Evolutionary conservation across 2,888 invertebrate species (phyloP).

Genomic region (Autographa pulchrina): DNA sequence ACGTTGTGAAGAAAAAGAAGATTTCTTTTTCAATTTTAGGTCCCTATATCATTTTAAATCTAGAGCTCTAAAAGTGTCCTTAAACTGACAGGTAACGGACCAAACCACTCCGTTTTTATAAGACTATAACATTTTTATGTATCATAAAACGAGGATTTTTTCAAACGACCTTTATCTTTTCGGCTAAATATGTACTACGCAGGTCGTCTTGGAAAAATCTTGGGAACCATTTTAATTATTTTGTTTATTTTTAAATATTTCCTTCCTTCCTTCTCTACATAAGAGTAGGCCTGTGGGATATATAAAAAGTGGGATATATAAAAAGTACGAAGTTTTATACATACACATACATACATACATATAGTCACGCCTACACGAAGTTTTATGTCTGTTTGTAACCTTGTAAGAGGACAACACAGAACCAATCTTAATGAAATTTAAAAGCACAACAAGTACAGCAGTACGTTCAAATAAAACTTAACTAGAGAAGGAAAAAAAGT

Average conservation of each 20-base stretch:
- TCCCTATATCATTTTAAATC: neutral
- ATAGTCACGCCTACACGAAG: no score
- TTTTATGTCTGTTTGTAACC: no score
- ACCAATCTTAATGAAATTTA: no score
- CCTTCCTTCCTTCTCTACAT: no score
- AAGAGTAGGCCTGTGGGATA: no score
- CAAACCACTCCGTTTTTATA: constrained; percentile 46
- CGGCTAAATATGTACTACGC: constrained; percentile 2
- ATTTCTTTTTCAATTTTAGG: neutral
- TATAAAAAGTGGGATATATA: no score
- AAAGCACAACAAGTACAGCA: no score
- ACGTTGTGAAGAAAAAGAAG: neutral
- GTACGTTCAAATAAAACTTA: no score
- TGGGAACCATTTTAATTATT: neutral
- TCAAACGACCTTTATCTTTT: constrained; percentile 10
- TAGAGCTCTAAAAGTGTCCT: constrained; percentile 23
- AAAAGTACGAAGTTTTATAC: no score
- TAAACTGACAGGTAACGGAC: constrained; percentile 48
- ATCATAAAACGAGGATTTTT: constrained; percentile 27
- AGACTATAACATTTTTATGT: constrained; percentile 44
- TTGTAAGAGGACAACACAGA: no score
- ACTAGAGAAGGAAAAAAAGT: no score
- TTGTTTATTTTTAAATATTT: neutral
- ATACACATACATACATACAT: no score
- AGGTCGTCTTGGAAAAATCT: neutral